These are phyloP conservation scores for Tipula lateralis DNA, from an alignment of 2,888 invertebrate species.

Conservation along the genomic window DNA sequence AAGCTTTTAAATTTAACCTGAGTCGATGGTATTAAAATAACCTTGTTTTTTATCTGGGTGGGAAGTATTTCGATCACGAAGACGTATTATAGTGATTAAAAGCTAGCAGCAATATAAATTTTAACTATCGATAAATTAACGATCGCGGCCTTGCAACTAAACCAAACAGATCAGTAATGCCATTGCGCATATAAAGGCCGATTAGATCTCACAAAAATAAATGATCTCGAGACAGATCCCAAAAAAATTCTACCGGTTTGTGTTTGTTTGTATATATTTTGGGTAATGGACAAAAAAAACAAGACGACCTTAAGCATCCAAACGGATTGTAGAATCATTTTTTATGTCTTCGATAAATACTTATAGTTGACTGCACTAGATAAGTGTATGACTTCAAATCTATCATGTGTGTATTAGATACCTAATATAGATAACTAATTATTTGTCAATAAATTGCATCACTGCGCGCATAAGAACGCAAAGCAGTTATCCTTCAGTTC, in stretches of 20 bases:
- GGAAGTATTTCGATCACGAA: too few species aligned
- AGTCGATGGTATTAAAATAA: too few species aligned
- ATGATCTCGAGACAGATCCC: background rate
- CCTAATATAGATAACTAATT: background rate
- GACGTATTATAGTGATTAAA: too few species aligned
- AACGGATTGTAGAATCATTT: background rate
- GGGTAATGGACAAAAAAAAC: background rate
- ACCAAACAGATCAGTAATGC: background rate
- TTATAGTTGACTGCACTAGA: too few species aligned
- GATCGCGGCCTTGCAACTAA: background rate
- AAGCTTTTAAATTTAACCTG: too few species aligned
- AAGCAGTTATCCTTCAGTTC: background rate
- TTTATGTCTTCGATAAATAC: background rate
- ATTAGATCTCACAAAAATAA: background rate
- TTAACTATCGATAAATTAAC: background rate
- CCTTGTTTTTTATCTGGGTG: too few species aligned
- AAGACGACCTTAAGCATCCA: background rate
- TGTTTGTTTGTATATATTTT: background rate
- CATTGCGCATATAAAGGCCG: background rate
- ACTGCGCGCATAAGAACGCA: background rate
- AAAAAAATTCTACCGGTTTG: background rate
- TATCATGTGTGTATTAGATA: background rate
- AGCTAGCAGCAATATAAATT: too few species aligned
- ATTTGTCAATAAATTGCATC: background rate
- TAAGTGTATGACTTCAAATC: too few species aligned